phyloP scores from a whole-genome alignment of 2,888 invertebrate genomes.

The Noctuana brunneofusca region DNA sequence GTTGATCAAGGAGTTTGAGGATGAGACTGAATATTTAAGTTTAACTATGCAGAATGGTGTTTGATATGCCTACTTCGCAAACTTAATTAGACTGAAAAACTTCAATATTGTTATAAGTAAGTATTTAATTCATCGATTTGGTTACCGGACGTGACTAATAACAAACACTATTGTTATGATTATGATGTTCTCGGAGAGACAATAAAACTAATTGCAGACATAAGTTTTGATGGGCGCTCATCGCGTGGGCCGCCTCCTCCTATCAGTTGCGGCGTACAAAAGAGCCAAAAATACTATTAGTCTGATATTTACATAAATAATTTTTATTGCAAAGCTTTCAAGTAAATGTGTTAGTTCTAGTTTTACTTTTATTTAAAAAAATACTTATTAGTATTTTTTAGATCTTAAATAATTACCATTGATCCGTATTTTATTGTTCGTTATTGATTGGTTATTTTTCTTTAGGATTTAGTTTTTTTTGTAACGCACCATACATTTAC shows the following conservation, averaged over 20 bases:
- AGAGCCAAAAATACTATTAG: slow-evolving; percentile 22
- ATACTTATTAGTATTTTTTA: slow-evolving; percentile 17
- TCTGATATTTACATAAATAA: slow-evolving; percentile 21
- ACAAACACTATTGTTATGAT: slow-evolving; percentile 49
- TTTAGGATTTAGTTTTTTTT: slow-evolving; percentile 7
- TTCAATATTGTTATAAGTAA: background rate
- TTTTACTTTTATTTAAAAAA: slow-evolving; percentile 11
- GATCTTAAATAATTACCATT: slow-evolving; percentile 13
- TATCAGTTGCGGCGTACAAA: slow-evolving; percentile 23
- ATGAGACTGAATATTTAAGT: background rate
- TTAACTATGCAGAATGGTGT: background rate
- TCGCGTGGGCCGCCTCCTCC: slow-evolving; percentile 39
- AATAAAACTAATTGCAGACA: slow-evolving; percentile 66
- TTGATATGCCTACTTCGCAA: background rate
- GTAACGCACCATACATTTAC: background rate
- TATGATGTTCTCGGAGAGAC: slow-evolving; percentile 56
- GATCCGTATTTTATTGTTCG: background rate
- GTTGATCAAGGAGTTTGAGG: background rate
- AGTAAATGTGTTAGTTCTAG: slow-evolving; percentile 24
- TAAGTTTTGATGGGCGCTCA: slow-evolving; percentile 41
- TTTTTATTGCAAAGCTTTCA: slow-evolving; percentile 14
- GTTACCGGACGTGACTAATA: slow-evolving; percentile 52
- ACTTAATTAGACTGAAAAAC: background rate
- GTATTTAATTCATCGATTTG: slow-evolving; percentile 35
- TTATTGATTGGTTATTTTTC: background rate